A percentile compares a stretch with the other conserved stretches of the same genome.
Conservation (phyloP, 2,888 invertebrate genomes). For the Oxycera nigricornis region DNA sequence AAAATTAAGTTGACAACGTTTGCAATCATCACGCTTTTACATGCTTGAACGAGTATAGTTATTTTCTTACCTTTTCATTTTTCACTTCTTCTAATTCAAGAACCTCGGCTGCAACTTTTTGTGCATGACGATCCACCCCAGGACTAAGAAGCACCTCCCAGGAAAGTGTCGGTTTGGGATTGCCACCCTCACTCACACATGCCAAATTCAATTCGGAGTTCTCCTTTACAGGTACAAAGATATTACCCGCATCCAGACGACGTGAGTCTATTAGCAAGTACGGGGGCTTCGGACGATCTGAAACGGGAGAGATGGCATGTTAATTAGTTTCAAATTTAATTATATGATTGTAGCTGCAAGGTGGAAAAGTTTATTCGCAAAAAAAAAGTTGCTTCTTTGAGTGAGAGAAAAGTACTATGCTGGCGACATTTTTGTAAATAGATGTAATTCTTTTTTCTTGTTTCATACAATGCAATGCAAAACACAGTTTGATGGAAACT, state of each 20-base stretch:
- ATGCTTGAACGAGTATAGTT: too few species aligned
- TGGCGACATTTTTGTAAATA: too few species aligned
- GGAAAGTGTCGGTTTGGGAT: conserved; percentile 69
- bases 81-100: conserved; percentile 61
- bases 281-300: conserved; percentile 84
- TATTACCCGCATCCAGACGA: conserved; percentile 83
- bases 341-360: too few species aligned
- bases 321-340: too few species aligned
- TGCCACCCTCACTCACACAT: conserved; percentile 85
- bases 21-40: too few species aligned
- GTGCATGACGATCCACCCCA: conserved; percentile 68
- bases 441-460: too few species aligned
- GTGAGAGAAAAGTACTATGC: too few species aligned
- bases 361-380: too few species aligned
- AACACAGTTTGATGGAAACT: too few species aligned
- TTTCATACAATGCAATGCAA: too few species aligned
- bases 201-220: conserved; percentile 82
- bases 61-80: conserved; percentile 57
- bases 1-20: too few species aligned
- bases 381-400: too few species aligned
- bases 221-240: conserved; percentile 86
- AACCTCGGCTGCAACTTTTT: conserved; percentile 64
- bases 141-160: conserved; percentile 64
- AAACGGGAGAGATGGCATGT: conserved; percentile 33
- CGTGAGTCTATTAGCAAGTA: conserved; percentile 87